Evolutionary conservation across 35 echinoderm and acorn worm genomes (phyloP).

Genomic region (Anneissia japonica): DNA sequence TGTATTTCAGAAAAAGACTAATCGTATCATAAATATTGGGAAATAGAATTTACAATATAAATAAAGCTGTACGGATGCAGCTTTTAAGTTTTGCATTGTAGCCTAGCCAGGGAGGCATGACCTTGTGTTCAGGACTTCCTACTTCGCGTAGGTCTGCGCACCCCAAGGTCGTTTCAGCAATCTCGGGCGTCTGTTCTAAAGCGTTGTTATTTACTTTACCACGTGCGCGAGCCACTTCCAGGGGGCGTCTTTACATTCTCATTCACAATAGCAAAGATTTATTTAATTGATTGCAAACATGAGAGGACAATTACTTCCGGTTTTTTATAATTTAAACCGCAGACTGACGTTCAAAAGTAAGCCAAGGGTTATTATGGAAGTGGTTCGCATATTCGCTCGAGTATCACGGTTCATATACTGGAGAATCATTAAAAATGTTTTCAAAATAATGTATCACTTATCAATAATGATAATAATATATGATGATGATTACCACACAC

Average conservation of each 20-base stretch:
- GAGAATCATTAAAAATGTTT: too few species aligned
- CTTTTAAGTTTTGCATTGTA: too few species aligned
- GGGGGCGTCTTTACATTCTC: not conserved
- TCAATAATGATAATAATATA: too few species aligned
- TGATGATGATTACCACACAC: too few species aligned
- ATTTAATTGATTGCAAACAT: not conserved
- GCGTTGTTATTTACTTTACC: not conserved
- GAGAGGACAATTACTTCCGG: not conserved
- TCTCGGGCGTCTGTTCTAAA: not conserved
- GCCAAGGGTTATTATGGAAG: not conserved
- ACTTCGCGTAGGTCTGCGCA: not conserved
- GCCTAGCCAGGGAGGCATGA: too few species aligned
- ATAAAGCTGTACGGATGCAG: too few species aligned
- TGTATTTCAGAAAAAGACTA: too few species aligned
- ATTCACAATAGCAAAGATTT: not conserved
- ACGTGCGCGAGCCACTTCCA: not conserved
- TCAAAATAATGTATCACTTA: too few species aligned
- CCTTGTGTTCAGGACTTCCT: not conserved
- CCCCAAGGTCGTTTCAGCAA: not conserved
- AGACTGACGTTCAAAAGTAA: not conserved
- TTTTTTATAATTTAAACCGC: not conserved
- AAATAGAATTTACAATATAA: too few species aligned
- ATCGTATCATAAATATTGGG: too few species aligned
- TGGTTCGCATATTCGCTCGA: not conserved
- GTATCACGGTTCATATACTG: too few species aligned